Percentiles rank a stretch among this genome's conserved stretches.
These are phyloP conservation scores for Ophthalmolycus amberensis DNA, from an alignment of 2,113 vertebrate genomes.

Conservation along the genomic window DNA sequence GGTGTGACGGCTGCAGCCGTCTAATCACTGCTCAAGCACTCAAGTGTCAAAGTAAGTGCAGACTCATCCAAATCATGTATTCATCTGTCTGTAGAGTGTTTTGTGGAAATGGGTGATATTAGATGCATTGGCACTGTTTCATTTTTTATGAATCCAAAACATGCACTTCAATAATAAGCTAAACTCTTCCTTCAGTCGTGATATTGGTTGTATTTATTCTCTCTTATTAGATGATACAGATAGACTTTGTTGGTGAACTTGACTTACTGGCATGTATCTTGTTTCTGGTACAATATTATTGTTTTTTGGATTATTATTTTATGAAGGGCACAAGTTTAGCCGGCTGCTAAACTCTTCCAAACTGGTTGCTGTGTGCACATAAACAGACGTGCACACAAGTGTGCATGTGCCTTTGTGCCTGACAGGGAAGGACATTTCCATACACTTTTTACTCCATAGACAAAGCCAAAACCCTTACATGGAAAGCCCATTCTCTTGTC, in stretches of 20 bases:
- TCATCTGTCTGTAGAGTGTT: no score
- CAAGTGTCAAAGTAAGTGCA: constrained; percentile 90
- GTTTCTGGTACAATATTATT: neutral
- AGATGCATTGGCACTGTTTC: neutral
- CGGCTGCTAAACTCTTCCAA: neutral
- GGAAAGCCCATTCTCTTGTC: constrained; percentile 66
- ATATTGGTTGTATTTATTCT: neutral
- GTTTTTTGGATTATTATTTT: neutral
- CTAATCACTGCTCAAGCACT: constrained; percentile 84
- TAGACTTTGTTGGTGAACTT: neutral
- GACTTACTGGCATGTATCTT: neutral
- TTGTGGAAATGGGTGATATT: neutral
- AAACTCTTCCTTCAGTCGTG: neutral
- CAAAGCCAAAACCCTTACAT: constrained; percentile 39
- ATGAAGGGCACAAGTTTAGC: constrained; percentile 14
- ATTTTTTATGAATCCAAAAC: neutral
- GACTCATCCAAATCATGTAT: neutral
- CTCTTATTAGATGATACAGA: neutral
- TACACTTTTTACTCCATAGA: constrained; percentile 27
- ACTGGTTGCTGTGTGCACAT: constrained; percentile 14
- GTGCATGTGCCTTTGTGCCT: constrained; percentile 23
- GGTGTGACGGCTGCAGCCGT: constrained; percentile 90
- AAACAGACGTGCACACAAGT: neutral
- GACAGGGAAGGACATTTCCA: constrained; percentile 37
- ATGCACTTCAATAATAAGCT: no score